Conservation (phyloP, 2,888 invertebrate species). For the Lithodes maja region DNA sequence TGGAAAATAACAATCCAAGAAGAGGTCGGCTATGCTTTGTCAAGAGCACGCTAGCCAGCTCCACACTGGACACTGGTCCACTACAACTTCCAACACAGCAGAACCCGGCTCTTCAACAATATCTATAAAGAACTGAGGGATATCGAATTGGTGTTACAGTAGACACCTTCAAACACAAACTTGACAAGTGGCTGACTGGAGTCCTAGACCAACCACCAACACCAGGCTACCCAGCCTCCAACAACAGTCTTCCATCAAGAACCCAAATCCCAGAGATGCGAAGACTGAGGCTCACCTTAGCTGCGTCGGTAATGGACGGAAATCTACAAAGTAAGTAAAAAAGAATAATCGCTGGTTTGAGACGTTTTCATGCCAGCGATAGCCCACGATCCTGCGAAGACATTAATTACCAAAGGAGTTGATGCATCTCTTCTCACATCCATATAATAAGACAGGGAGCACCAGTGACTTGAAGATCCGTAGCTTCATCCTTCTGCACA, state of each 20-base stretch:
- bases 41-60: neutral
- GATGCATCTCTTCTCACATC: too few species aligned
- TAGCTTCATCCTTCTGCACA: too few species aligned
- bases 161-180: neutral
- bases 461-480: too few species aligned
- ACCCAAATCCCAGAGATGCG: neutral
- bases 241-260: slow-evolving; percentile 8
- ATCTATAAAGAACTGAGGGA: too few species aligned
- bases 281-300: neutral
- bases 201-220: slow-evolving; percentile 14
- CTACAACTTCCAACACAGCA: neutral
- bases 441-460: too few species aligned
- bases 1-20: too few species aligned
- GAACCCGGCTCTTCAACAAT: neutral
- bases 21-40: too few species aligned
- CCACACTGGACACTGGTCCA: neutral
- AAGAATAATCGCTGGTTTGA: too few species aligned
- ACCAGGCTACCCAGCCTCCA: slow-evolving; percentile 4
- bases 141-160: neutral
- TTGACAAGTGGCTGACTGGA: slow-evolving; percentile 3
- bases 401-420: too few species aligned
- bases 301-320: neutral
- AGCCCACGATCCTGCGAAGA: too few species aligned
- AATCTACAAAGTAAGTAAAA: neutral
- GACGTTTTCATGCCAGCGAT: too few species aligned